Percentiles rank a stretch among this genome's conserved stretches.
phyloP scores from a whole-genome alignment of 1,140 invertebrate species.

The Anoplolepis gracilipes region DNA sequence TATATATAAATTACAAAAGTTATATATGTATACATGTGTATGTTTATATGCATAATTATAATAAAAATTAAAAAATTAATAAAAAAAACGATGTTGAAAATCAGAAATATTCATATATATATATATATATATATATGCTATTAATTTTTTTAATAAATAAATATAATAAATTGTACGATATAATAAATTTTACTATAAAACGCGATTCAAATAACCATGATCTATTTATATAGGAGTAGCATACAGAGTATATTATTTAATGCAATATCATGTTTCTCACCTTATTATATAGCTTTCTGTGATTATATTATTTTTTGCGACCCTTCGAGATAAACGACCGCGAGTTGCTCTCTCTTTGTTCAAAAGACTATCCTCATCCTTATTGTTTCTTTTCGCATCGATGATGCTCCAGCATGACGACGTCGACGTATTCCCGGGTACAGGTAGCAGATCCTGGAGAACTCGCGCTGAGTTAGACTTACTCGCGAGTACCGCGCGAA shows the following conservation, averaged over 20 bases:
- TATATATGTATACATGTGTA: no score
- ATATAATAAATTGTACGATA: no score
- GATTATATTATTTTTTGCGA: background rate
- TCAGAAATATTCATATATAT: no score
- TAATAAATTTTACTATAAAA: background rate
- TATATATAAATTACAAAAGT: no score
- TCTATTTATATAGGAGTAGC: background rate
- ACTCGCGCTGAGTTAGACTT: background rate
- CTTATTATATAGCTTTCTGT: background rate
- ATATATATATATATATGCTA: no score
- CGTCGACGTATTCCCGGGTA: conserved; percentile 14
- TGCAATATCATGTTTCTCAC: conserved; percentile 11
- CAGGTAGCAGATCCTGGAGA: background rate
- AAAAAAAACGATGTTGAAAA: no score
- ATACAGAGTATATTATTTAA: background rate
- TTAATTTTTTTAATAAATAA: no score
- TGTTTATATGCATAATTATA: no score
- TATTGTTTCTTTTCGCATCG: background rate
- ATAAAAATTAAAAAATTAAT: no score
- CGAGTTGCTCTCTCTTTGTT: background rate
- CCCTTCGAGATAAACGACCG: background rate
- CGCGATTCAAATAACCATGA: background rate
- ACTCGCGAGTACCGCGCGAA: background rate
- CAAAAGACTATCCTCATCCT: background rate
- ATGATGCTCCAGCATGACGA: background rate